Conservation (phyloP, 2,888 invertebrate species). For the Luperina testacea region DNA sequence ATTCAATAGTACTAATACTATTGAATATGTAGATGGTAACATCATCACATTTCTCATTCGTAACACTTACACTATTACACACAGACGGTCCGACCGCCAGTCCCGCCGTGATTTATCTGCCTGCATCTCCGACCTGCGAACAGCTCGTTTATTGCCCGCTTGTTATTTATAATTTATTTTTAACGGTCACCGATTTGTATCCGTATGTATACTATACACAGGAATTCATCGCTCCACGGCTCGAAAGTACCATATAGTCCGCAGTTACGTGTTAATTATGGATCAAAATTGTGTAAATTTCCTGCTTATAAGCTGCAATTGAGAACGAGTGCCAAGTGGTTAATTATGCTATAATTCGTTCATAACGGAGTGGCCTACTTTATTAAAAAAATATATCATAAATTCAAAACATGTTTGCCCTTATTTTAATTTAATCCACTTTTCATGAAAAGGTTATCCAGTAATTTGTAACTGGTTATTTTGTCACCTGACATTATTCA, state of each 20-base stretch:
- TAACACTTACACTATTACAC: constrained; percentile 82
- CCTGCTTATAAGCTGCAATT: constrained; percentile 52
- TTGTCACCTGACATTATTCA: neutral
- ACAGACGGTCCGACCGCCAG: constrained; percentile 71
- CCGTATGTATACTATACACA: constrained; percentile 70
- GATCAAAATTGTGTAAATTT: constrained; percentile 66
- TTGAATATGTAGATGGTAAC: constrained; percentile 75
- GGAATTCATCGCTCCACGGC: constrained; percentile 70
- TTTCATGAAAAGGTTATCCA: constrained; percentile 21
- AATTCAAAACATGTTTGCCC: constrained; percentile 23
- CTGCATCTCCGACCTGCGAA: constrained; percentile 88
- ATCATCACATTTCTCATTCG: constrained; percentile 82
- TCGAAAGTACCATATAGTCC: constrained; percentile 69
- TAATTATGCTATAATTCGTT: constrained; percentile 49
- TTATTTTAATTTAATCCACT: constrained; percentile 24
- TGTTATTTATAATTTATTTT: constrained; percentile 90
- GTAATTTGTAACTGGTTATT: constrained; percentile 17
- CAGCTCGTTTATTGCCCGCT: constrained; percentile 88
- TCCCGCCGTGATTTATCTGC: constrained; percentile 87
- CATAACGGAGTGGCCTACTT: constrained; percentile 39
- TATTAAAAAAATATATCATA: constrained; percentile 38
- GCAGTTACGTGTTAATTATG: constrained; percentile 73
- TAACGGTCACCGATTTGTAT: constrained; percentile 88
- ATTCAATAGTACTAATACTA: too few species aligned
- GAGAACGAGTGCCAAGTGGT: constrained; percentile 49